These are phyloP conservation scores for Xiphophorus couchianus DNA, from an alignment of 2,113 vertebrate genomes.

Conservation along the genomic window DNA sequence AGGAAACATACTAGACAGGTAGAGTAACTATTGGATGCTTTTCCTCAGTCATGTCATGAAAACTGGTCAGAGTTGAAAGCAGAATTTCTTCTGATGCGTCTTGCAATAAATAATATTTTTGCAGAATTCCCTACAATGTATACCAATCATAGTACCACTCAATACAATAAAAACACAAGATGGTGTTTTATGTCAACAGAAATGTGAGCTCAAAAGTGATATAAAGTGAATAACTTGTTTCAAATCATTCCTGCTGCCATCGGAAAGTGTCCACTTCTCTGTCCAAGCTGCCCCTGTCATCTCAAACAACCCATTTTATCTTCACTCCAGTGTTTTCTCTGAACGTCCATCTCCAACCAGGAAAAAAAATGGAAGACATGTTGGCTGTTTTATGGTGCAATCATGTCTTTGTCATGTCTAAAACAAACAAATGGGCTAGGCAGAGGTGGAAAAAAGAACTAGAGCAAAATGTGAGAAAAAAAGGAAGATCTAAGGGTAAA, in stretches of 20 bases:
- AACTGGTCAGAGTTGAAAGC: no score
- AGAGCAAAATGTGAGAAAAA: conserved; percentile 15
- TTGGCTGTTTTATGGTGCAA: conserved; percentile 29
- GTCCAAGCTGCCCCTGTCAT: conserved; percentile 1
- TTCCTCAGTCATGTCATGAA: no score
- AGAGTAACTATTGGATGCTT: neutral
- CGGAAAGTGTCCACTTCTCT: neutral
- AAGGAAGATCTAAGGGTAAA: conserved; percentile 32
- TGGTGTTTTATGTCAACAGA: no score
- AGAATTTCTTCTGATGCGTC: no score
- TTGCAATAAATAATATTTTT: no score
- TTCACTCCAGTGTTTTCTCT: conserved; percentile 16
- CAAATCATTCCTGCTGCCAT: neutral
- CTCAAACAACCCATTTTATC: conserved; percentile 7
- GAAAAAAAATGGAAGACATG: conserved; percentile 42
- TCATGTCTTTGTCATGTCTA: conserved; percentile 41
- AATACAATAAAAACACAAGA: no score
- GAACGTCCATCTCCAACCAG: conserved; percentile 26
- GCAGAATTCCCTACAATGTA: no score
- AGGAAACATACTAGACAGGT: neutral
- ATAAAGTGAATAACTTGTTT: neutral
- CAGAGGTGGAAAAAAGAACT: neutral
- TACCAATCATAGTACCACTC: no score
- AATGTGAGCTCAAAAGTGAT: neutral
- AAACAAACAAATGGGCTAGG: conserved; percentile 26